Percentiles rank a stretch among this genome's conserved stretches.
Evolutionary conservation across 2,888 invertebrate genomes (phyloP).

Genomic region (Melolontha melolontha): DNA sequence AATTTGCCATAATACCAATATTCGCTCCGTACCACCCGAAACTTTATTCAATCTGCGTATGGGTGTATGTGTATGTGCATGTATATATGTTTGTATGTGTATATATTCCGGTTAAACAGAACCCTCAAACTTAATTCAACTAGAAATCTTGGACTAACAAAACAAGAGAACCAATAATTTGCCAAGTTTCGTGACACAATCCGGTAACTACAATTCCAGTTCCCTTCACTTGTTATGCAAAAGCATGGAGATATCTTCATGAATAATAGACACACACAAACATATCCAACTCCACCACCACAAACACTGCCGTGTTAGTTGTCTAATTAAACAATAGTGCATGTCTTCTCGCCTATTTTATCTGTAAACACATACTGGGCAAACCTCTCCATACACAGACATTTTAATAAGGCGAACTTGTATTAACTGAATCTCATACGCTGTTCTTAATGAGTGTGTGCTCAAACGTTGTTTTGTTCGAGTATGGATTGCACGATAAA

Average conservation of each 20-base stretch:
- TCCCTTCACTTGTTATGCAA: constrained; percentile 20
- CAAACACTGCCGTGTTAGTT: constrained; percentile 25
- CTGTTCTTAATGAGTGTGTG: too few species aligned
- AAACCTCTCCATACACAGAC: neutral
- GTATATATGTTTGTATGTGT: neutral
- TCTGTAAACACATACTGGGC: neutral
- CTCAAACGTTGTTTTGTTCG: too few species aligned
- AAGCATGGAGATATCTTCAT: constrained; percentile 27
- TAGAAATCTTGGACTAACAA: constrained; percentile 31
- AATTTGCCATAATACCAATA: too few species aligned
- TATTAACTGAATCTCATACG: too few species aligned
- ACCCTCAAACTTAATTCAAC: constrained; percentile 33
- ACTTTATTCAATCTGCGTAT: too few species aligned
- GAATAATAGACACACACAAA: constrained; percentile 26
- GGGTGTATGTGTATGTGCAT: neutral
- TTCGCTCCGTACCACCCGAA: too few species aligned
- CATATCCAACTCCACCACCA: neutral
- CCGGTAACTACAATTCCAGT: constrained; percentile 23
- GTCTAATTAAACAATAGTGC: constrained; percentile 36
- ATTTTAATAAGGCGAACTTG: neutral
- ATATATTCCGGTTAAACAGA: constrained; percentile 30
- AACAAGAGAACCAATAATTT: constrained; percentile 34
- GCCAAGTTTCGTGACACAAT: constrained; percentile 23
- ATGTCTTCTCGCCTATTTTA: constrained; percentile 18
- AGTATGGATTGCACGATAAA: too few species aligned